A percentile compares a stretch with the other conserved stretches of the same genome.
These are phyloP conservation scores for Cyanoramphus novaezelandiae DNA, from an alignment of 2,113 vertebrate species.

Conservation along the genomic window DNA sequence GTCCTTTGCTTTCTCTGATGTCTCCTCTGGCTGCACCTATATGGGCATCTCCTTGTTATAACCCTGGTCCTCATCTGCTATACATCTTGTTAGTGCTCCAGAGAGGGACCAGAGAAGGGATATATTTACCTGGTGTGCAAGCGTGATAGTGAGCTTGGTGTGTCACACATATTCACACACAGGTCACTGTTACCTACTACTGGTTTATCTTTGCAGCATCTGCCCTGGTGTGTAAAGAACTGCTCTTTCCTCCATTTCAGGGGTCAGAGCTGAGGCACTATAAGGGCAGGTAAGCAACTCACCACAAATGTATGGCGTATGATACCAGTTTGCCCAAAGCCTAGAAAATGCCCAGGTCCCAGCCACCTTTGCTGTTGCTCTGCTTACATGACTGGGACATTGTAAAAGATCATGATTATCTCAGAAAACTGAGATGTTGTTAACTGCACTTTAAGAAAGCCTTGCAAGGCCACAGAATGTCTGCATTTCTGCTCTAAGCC, in stretches of 20 bases:
- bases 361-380: not conserved
- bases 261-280: fast-evolving
- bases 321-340: not conserved
- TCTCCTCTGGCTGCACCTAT: not conserved
- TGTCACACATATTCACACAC: fast-evolving
- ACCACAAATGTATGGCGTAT: not conserved
- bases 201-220: not conserved
- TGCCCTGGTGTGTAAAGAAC: fast-evolving
- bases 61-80: not conserved
- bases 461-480: not conserved
- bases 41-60: not conserved
- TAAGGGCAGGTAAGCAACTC: not conserved
- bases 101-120: not conserved
- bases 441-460: not conserved
- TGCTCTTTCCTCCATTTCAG: not conserved
- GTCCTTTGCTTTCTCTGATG: not conserved
- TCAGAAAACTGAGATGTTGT: not conserved
- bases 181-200: not conserved
- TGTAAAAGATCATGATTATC: not conserved
- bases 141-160: fast-evolving
- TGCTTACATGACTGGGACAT: not conserved
- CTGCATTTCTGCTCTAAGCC: not conserved
- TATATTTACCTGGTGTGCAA: not conserved
- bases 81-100: not conserved
- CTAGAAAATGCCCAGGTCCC: not conserved